Evolutionary conservation across 2,797 vertebrate species (phyloP), one percentile per base, ranked within the genome.

Genomic region (Enteromius anoplus): DNA sequence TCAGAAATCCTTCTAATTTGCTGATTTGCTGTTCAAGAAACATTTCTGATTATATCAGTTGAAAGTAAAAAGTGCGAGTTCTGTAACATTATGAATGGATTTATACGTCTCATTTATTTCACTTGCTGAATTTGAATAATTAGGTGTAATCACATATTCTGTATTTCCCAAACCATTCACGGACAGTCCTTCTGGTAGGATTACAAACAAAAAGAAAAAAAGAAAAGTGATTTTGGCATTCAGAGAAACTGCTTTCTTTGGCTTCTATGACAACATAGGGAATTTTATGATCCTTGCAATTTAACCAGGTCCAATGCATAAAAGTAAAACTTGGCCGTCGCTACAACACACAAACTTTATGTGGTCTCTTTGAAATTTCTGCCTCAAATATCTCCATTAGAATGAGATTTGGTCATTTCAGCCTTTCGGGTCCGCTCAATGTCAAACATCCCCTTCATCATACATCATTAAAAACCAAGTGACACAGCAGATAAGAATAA

Each of bases 401-500:
- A 70, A 60, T n/a, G 14, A 14, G 51, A 32, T 65, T 47, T 51
- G 26, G 2, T 12, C 21, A 3, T 75, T 64, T 45, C 40, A 47
- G 53, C 8, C 21, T 55, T 55, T 55, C 21, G 9, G 53, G 9
- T 55, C 53, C 9, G 21, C n/a, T 55, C 53, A 62, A 37, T 76
- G 14, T 76, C 40, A 58, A 23, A 15, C 23, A 62, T 15, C 23
- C 12, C 60, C 23, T 29, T 62, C 49, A 19, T 23, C 66, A 58
- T 8, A 69, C 15, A 21, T 21, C 17, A 37, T 51, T 53, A 34
- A 21, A 65, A 68, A 66, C 26, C 14, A 29, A 29, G 26, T 62
- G 60, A 34, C 76, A 62, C 26, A 55, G 15, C 65, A 79, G 49
- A 79, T 69, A 79, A 79, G 32, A 8, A 66, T 7, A 45, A 45